phyloP scores from a whole-genome alignment of 2,888 invertebrate species.

The Temnothorax rugatulus region DNA sequence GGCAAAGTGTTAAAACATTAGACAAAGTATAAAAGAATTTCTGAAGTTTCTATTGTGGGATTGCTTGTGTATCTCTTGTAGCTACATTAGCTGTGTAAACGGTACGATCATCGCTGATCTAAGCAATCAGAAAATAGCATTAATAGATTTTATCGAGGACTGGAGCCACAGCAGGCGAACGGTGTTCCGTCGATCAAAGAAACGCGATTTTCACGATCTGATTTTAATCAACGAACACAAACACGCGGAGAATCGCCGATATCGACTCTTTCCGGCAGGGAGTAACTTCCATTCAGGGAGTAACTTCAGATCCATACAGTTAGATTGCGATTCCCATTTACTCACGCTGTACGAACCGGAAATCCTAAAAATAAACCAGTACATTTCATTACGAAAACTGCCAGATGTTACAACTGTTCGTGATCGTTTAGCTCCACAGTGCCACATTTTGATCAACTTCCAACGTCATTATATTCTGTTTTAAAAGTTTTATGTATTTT shows the following conservation, averaged over 20 bases:
- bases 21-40: not conserved
- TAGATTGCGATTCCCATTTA: slow-evolving; percentile 14
- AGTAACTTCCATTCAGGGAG: not conserved
- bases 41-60: not conserved
- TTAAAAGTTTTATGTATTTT: not conserved
- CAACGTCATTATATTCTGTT: not conserved
- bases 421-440: not conserved
- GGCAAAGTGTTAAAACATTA: not conserved
- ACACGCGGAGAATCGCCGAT: not conserved
- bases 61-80: not conserved
- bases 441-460: not conserved
- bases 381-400: not conserved
- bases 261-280: slow-evolving; percentile 1
- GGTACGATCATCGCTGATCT: not conserved
- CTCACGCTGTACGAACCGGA: not conserved
- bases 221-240: not conserved
- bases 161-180: not conserved
- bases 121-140: slow-evolving; percentile 37
- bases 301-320: not conserved
- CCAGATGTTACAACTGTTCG: not conserved
- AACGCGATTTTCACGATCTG: slow-evolving; percentile 11
- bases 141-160: slow-evolving; percentile 21
- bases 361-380: not conserved
- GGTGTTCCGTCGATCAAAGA: not conserved
- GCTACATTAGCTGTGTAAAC: slow-evolving; percentile 20